Percentiles rank a stretch among this genome's conserved stretches.
These are phyloP conservation scores for Dermochelys coriacea DNA, from an alignment of 2,797 vertebrate species.

Conservation along the genomic window DNA sequence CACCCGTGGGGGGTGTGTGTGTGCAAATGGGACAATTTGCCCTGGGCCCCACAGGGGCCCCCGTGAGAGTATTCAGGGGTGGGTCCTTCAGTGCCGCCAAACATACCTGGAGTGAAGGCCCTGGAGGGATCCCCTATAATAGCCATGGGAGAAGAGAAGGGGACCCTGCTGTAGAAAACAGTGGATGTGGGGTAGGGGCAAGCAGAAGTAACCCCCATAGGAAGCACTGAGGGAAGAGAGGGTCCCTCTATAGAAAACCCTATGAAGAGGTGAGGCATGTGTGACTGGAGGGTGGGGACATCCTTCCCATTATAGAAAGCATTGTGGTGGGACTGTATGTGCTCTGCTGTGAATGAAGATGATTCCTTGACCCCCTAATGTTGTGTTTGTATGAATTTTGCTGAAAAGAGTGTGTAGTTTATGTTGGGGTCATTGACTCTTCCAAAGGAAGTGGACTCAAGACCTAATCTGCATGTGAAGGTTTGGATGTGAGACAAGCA, in stretches of 20 bases:
- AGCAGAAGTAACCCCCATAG: not conserved
- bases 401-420: not conserved
- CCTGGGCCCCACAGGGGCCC: no score
- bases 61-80: no score
- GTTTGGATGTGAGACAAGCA: not conserved
- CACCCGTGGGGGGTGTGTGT: no score
- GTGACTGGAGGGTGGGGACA: slow-evolving; percentile 3
- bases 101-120: no score
- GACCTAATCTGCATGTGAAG: not conserved
- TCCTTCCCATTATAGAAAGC: not conserved
- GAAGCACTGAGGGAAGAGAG: not conserved
- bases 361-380: not conserved
- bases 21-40: no score
- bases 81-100: no score
- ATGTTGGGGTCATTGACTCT: no score
- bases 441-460: no score
- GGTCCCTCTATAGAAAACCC: not conserved
- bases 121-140: not conserved
- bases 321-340: not conserved
- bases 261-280: not conserved
- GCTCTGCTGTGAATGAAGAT: not conserved
- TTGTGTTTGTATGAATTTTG: not conserved
- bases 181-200: not conserved
- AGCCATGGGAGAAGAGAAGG: not conserved
- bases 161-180: not conserved